Percentiles rank a stretch among this genome's conserved stretches.
Conservation (phyloP, 2,113 vertebrate species). For the Nestor notabilis region DNA sequence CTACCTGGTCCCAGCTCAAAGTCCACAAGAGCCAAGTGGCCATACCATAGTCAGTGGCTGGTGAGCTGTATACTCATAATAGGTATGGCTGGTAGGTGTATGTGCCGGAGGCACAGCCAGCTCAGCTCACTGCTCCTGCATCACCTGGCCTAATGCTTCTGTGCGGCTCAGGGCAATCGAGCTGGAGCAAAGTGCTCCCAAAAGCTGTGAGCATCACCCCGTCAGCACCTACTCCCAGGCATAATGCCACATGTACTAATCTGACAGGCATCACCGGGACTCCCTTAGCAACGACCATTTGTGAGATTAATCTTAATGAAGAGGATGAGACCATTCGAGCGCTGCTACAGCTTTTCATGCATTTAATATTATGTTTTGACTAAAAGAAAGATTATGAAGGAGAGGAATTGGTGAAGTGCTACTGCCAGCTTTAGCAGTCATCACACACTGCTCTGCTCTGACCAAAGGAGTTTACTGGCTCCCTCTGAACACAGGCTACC, state of each 20-base stretch:
- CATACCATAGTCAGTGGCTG: neutral
- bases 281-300: neutral
- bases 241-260: neutral
- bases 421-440: neutral
- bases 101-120: neutral
- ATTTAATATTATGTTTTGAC: neutral
- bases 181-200: neutral
- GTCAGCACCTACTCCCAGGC: neutral
- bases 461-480: neutral
- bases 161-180: neutral
- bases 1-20: neutral
- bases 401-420: neutral
- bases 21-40: neutral
- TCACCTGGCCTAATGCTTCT: neutral
- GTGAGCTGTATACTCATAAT: fast-evolving
- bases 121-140: neutral
- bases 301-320: neutral
- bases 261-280: neutral
- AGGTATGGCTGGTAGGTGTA: neutral
- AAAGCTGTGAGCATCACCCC: fast-evolving
- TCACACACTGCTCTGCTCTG: neutral
- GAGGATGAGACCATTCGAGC: neutral
- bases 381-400: neutral
- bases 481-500: neutral
- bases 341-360: neutral